Evolutionary conservation across 2,113 vertebrate species (phyloP), one percentile per base, ranked within the genome.

Genomic region (Charadrius vociferus): DNA sequence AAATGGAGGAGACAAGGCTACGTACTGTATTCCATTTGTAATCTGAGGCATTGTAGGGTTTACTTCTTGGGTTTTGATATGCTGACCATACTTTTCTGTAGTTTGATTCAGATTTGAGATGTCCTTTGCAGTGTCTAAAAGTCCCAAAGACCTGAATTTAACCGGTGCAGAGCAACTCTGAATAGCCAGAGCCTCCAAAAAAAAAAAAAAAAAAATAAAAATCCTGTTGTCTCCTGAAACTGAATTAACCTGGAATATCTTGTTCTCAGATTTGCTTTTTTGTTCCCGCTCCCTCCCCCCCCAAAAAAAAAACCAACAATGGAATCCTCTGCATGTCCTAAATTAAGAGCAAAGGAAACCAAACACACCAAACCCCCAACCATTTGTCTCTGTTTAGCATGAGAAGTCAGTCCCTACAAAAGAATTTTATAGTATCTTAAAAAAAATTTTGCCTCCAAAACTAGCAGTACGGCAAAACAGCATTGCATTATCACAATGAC

Each of bases 311-410:
- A 23, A 9, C 9, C n/a, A n/a, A n/a, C n/a, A n/a, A n/a, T n/a
- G n/a, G 12, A 62, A 49, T 43, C 5, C 19, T 78, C 24, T 49
- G 10, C 20, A 39, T 45, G 5, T 50, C 13, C 17, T 43, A 68
- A 47, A 41, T 39, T 19, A 63, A 72, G 6, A 58, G 1, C 3
- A 74, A 39, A 82, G 11, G 6, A 85, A 85, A 47, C 2, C 6
- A 56, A 45, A 45, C 6, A 55, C 56, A 19, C 3, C n/a, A 7
- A 68, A 55, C 0, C 3, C 5, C 5, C 7, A 81, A 4, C 1
- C 0, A 0, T 73, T 55, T 83, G 2, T 16, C 15, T 81, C 12
- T 62, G 45, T 36, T 55, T 7, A 80, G 7, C 6, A 24, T 27
- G 4, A 17, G 26, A 61, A 58, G 20, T 68, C 32, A 49, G 6